These are phyloP conservation scores for Gracilinanus agilis DNA, from an alignment of 2,113 vertebrate genomes.

Conservation along the genomic window DNA sequence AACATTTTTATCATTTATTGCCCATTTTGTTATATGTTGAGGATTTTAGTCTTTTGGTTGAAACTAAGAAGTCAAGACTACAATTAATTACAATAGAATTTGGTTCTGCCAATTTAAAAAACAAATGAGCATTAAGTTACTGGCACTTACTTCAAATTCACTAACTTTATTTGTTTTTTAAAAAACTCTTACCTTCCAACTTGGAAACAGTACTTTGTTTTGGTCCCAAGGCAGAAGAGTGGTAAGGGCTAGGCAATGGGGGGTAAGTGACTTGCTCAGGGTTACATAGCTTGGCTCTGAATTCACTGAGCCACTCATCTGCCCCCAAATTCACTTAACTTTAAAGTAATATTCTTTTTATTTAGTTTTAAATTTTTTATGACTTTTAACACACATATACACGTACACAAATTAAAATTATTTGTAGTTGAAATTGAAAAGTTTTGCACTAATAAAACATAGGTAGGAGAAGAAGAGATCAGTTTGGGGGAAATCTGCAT, in stretches of 20 bases:
- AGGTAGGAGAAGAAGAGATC: not conserved
- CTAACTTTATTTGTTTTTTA: not conserved
- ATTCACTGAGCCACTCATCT: too few species aligned
- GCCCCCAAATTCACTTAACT: not conserved
- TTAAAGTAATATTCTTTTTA: not conserved
- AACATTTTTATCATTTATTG: not conserved
- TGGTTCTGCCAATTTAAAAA: not conserved
- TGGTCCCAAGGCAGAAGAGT: too few species aligned
- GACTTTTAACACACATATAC: not conserved
- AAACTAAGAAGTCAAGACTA: not conserved
- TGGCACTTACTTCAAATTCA: not conserved
- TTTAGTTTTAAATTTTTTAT: not conserved
- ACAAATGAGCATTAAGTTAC: not conserved
- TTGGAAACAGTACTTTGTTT: too few species aligned
- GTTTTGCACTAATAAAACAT: not conserved
- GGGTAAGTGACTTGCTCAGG: too few species aligned
- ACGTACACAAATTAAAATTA: not conserved
- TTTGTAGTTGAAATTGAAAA: not conserved
- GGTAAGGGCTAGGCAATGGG: too few species aligned
- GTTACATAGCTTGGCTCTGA: too few species aligned
- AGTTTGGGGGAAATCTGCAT: not conserved
- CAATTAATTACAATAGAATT: not conserved
- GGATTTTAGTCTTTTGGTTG: not conserved
- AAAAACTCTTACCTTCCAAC: too few species aligned
- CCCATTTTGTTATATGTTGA: not conserved